phyloP scores from a whole-genome alignment of 2,888 invertebrate genomes.

The Polydesmus complanatus region DNA sequence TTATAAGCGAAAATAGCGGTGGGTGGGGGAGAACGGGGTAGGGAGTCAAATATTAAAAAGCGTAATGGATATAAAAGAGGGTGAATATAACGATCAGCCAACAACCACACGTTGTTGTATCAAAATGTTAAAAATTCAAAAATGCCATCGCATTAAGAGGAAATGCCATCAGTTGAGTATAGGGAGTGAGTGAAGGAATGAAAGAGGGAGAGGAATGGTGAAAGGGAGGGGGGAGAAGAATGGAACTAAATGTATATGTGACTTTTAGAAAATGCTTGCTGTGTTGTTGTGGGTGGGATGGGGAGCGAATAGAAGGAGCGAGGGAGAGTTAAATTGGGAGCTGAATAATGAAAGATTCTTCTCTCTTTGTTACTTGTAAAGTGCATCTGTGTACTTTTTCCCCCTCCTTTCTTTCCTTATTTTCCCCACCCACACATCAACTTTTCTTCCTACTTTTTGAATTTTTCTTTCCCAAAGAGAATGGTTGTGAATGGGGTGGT shows the following conservation, averaged over 20 bases:
- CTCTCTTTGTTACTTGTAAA: neutral
- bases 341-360: neutral
- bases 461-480: neutral
- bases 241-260: neutral
- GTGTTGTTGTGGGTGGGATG: too few species aligned
- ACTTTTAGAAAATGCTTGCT: neutral
- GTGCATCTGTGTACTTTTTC: neutral
- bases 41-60: neutral
- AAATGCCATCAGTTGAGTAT: neutral
- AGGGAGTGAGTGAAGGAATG: too few species aligned
- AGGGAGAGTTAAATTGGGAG: neutral
- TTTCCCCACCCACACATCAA: neutral
- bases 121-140: neutral
- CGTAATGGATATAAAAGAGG: neutral
- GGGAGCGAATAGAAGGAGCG: too few species aligned
- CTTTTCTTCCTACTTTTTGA: neutral
- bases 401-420: too few species aligned
- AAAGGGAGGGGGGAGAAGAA: neutral
- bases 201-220: too few species aligned
- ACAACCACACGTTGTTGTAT: neutral
- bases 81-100: neutral
- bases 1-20: too few species aligned
- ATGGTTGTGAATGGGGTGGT: neutral
- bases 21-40: neutral
- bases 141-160: neutral